phyloP scores from a whole-genome alignment of 2,888 invertebrate genomes.

The Neelides folsomi region DNA sequence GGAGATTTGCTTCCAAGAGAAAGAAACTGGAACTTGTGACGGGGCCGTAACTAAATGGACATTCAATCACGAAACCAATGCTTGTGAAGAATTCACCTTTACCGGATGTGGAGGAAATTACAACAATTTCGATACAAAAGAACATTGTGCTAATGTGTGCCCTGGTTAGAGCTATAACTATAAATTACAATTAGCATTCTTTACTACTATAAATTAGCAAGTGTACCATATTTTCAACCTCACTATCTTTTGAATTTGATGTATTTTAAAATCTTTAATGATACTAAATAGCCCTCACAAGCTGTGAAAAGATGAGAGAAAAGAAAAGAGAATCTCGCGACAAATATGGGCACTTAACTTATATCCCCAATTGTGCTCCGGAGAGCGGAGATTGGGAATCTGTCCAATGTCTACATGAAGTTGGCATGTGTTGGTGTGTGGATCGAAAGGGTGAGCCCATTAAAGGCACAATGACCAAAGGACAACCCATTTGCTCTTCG shows the following conservation, averaged over 20 bases:
- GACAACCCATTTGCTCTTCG: conserved; percentile 63
- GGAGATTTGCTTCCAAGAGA: conserved; percentile 64
- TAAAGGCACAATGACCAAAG: conserved; percentile 64
- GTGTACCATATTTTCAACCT: background rate
- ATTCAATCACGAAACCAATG: conserved; percentile 63
- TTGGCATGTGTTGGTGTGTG: conserved; percentile 78
- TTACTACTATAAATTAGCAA: background rate
- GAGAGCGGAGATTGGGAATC: conserved; percentile 63
- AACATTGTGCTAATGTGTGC: conserved; percentile 65
- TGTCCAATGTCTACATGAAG: conserved; percentile 61
- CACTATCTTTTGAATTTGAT: background rate
- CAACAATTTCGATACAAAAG: conserved; percentile 68
- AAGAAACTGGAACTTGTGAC: conserved; percentile 49
- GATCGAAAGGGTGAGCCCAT: conserved; percentile 65
- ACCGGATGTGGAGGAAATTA: conserved; percentile 60
- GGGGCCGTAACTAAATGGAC: conserved; percentile 48
- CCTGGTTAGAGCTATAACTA: conserved; percentile 46
- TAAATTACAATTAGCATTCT: background rate
- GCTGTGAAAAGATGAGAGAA: conserved; percentile 64
- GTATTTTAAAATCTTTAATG: no score
- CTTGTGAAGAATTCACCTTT: conserved; percentile 56
- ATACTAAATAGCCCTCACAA: conserved; percentile 49
- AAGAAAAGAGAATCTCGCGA: conserved; percentile 61
- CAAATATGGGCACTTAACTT: conserved; percentile 58
- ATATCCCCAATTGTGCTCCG: conserved; percentile 61